These are phyloP conservation scores for Isaurus tuberculatus DNA, from an alignment of 92 coral and sea anemone species.

Conservation along the genomic window DNA sequence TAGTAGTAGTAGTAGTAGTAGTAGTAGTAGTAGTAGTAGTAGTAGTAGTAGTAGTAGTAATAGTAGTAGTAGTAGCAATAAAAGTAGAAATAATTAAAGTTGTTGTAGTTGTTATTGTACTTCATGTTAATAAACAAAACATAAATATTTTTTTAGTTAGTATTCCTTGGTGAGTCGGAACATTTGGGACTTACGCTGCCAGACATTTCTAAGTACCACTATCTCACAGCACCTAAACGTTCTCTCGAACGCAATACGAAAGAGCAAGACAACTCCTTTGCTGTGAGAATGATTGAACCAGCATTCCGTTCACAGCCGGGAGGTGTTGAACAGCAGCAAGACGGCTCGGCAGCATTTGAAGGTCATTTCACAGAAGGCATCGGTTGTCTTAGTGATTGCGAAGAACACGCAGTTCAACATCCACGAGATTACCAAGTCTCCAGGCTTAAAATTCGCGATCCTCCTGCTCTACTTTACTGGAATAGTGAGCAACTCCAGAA, in stretches of 20 bases:
- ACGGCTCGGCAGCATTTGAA: neutral
- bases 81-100: neutral
- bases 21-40: neutral
- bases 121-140: neutral
- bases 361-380: neutral
- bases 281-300: neutral
- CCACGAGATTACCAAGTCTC: neutral
- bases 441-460: neutral
- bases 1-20: neutral
- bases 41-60: neutral
- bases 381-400: neutral
- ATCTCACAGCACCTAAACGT: neutral
- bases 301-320: neutral
- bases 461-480: neutral
- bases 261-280: neutral
- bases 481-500: neutral
- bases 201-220: neutral
- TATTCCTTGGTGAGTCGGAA: constrained; percentile 18
- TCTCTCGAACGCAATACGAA: neutral
- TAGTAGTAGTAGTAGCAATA: neutral
- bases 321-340: neutral
- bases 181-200: neutral
- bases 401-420: neutral
- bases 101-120: neutral
- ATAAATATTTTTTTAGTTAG: neutral